Conservation (phyloP, 1,140 invertebrate genomes). For the Calephelis nemesis region DNA sequence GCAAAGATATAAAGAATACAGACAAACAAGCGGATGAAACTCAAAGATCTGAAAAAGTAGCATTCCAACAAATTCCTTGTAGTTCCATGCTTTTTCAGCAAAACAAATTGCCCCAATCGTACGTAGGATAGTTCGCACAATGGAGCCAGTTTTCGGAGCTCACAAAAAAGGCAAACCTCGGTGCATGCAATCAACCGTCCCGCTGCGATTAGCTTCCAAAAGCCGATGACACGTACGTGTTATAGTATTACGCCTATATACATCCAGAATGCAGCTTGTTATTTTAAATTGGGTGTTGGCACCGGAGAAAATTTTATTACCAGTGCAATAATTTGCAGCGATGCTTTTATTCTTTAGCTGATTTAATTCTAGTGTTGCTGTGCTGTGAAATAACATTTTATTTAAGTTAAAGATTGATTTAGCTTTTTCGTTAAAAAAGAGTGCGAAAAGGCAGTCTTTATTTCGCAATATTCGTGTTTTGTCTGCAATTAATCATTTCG, state of each 20-base stretch:
- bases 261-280: slow-evolving; percentile 45
- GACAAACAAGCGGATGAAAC: too few species aligned
- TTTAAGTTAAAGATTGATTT: too few species aligned
- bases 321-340: slow-evolving; percentile 20
- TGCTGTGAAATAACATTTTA: too few species aligned
- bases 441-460: too few species aligned
- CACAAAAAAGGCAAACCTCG: slow-evolving; percentile 41
- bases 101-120: slow-evolving; percentile 57
- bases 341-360: slow-evolving; percentile 4
- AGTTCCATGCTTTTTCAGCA: slow-evolving; percentile 23
- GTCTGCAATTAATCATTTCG: too few species aligned
- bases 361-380: neutral
- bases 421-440: too few species aligned
- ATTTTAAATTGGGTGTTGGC: slow-evolving; percentile 53
- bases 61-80: neutral
- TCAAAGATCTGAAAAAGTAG: neutral
- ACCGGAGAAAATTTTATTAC: slow-evolving; percentile 13
- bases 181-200: slow-evolving; percentile 55
- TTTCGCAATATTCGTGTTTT: too few species aligned
- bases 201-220: slow-evolving; percentile 51
- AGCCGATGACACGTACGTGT: slow-evolving; percentile 47
- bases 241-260: slow-evolving; percentile 49
- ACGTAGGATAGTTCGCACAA: slow-evolving; percentile 47
- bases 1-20: too few species aligned
- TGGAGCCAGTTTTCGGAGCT: slow-evolving; percentile 46